Evolutionary conservation across 2,113 vertebrate genomes (phyloP), one percentile per base, ranked within the genome.

Genomic region (Malaclemys terrapin): DNA sequence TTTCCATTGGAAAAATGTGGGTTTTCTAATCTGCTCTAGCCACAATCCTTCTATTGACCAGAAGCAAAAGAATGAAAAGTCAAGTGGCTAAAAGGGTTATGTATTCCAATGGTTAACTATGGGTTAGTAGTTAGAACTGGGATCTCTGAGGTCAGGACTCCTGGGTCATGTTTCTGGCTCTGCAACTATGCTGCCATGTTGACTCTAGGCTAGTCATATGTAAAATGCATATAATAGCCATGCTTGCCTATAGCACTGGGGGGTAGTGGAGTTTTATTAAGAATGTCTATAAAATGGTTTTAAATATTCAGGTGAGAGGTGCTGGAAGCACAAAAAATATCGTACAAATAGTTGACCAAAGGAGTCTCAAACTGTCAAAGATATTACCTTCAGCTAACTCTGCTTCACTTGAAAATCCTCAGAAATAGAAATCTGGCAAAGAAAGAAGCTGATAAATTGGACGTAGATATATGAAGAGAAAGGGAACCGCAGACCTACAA

Each of bases 401-500:
- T 50, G 83, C 75, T 20, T 80, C 82, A 88, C 94, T 89, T 88
- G 53, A 42, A 90, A 78, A 86, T 65, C 16, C 94, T 82, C 83
- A 27, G 27, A 85, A 95, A 87, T 1, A 31, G 50, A 54, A 69
- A 88, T 3, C 86, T 96, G 96, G 96, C 97, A 98, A 88, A 89
- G 94, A 94, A 96, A 89, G 92, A 89, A 97, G 79, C 91, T 96
- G 97, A 98, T 97, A 97, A 95, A 94, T 95, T 87, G 90, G 90
- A 87, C 94, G 82, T 96, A 91, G 94, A 97, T 96, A 96, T 96
- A 89, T 27, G 96, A 93, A 93, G 88, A 97, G 95, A 94, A 95
- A 97, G 86, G 42, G 95, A 97, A 93, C 89, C 95, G 91, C 94
- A 95, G 93, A 97, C 95, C 96, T 98, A 95, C 92, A 98, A 98